Evolutionary conservation across 2,888 invertebrate species (phyloP), one percentile per base, ranked within the genome.

Genomic region (Argyresthia albistria): DNA sequence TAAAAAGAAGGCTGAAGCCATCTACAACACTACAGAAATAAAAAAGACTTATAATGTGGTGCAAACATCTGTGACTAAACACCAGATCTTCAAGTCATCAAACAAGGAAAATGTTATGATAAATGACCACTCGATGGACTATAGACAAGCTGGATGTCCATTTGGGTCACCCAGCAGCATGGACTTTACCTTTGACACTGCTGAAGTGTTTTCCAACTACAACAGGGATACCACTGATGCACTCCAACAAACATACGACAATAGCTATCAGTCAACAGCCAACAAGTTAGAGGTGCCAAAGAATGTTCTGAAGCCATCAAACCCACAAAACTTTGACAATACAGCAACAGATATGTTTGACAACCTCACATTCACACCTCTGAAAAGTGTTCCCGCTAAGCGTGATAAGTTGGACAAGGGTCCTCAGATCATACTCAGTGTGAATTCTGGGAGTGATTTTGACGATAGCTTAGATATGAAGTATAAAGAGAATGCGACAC

Each of bases 321-420:
- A 80, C 53, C 80, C 67, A 55, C 73, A 75, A 58, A 58, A 54
- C 10, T 58, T 51, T 54, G 62, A 74, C 43, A 58, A 61, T 16
- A 69, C 73, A 35, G 62, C 61, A 9, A 58, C 70, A 46, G 77
- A 84, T 55, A 58, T 84, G 43, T 83, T 86, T 65, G 86, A 87
- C 56, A 78, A 84, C 60, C 65, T 86, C 1, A 76, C 73, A 7
- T 87, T 84, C 56, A 84, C 86, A 6, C 87, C 87, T 11, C 58
- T 86, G 4, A 87, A 86, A 60, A 65, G 58, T 43, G 8, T 63
- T 8, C 59, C 65, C 35, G 12, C 57, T 8, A 80, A 76, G 66
- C 65, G 56, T 53, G 80, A 80, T 8, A 80, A 80, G 61, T 61
- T 82, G 46, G 68, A 79, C 16, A 74, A 76, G 57, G 80, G 77